phyloP scores from a whole-genome alignment of 2,888 invertebrate genomes.

The Dasypogon diadema region DNA sequence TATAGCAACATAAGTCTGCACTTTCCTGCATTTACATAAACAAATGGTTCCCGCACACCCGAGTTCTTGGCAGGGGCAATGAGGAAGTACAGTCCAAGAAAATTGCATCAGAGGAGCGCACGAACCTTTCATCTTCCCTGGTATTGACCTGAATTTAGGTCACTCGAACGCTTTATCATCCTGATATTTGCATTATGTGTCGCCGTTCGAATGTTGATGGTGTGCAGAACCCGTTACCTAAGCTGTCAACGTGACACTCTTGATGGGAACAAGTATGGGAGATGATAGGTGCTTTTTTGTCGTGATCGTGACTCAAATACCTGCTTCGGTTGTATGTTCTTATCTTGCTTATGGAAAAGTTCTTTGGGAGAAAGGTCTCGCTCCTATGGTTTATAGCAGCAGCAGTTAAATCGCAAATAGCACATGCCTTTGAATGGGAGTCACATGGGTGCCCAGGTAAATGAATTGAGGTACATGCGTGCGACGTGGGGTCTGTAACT shows the following conservation, averaged over 20 bases:
- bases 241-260: conserved; percentile 47
- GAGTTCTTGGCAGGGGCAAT: conserved; percentile 36
- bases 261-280: conserved; percentile 18
- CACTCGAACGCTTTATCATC: conserved; percentile 60
- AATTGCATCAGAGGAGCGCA: conserved; percentile 22
- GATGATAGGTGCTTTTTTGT: conserved; percentile 15
- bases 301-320: conserved; percentile 6
- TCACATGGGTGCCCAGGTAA: conserved; percentile 46
- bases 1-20: not conserved
- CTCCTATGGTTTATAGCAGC: conserved; percentile 5
- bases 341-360: conserved; percentile 31
- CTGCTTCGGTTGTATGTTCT: not conserved
- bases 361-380: conserved; percentile 40
- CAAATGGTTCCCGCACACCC: conserved; percentile 25
- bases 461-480: conserved; percentile 32
- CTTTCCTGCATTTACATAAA: conserved; percentile 37
- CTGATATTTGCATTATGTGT: conserved; percentile 53
- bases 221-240: conserved; percentile 26
- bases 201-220: conserved; percentile 33
- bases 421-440: conserved; percentile 35
- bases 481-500: conserved; percentile 16
- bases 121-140: conserved; percentile 48
- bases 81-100: conserved; percentile 48
- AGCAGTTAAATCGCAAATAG: conserved; percentile 38
- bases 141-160: conserved; percentile 65